Evolutionary conservation across 2,797 vertebrate species (phyloP).

Genomic region (Natrix natrix): DNA sequence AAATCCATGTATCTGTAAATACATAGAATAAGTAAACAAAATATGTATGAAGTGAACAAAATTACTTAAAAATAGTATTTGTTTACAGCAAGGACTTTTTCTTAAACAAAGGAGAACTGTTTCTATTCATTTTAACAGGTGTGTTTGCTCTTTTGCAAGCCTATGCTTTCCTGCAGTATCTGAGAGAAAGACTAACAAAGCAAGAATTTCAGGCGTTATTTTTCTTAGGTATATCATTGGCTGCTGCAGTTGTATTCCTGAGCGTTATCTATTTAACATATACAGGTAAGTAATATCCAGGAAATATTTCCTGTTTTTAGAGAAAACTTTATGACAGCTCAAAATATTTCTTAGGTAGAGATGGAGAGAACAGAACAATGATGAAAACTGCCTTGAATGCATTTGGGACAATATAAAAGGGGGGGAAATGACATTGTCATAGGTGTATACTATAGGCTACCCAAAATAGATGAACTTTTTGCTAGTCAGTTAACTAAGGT

Average conservation of each 20-base stretch:
- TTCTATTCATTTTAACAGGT: conserved; percentile 69
- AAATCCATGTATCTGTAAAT: too few relatives aligned
- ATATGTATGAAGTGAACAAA: too few relatives aligned
- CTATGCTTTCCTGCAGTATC: conserved; percentile 95
- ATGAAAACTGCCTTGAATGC: too few relatives aligned
- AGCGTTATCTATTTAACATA: conserved; percentile 98
- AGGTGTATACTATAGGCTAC: too few relatives aligned
- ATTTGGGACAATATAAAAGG: too few relatives aligned
- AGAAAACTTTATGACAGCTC: not conserved
- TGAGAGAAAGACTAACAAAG: conserved; percentile 93
- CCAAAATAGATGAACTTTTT: too few relatives aligned
- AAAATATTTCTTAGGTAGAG: not conserved
- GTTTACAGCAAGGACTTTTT: not conserved
- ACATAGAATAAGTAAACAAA: too few relatives aligned
- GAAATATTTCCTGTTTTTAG: not conserved
- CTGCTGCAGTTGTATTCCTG: conserved; percentile 92
- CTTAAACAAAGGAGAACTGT: not conserved
- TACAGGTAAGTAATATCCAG: conserved; percentile 80
- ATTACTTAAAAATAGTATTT: too few relatives aligned
- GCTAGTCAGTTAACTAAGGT: too few relatives aligned
- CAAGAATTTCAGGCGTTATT: conserved; percentile 99
- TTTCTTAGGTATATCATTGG: conserved; percentile 94
- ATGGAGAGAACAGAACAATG: too few relatives aligned
- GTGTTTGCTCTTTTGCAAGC: conserved; percentile 96
- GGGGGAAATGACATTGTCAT: too few relatives aligned